phyloP scores from a whole-genome alignment of 1,140 invertebrate species.

The Chionoecetes opilio region DNA sequence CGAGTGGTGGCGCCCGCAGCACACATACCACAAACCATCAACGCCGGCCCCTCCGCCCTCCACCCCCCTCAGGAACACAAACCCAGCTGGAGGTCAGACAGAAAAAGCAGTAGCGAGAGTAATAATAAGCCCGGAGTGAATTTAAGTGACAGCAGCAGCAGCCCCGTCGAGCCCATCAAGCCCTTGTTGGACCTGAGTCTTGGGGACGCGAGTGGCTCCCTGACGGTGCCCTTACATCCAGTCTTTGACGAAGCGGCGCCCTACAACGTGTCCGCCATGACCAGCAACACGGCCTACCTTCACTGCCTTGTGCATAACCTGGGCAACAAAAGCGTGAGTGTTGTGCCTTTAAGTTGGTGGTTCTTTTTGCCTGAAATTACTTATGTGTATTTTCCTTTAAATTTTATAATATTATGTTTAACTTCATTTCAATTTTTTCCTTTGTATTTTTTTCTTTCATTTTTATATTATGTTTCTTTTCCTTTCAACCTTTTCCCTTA shows the following conservation, averaged over 20 bases:
- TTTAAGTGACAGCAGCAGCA: conserved; percentile 36
- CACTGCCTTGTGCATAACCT: conserved; percentile 58
- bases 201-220: neutral
- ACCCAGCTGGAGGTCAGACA: neutral
- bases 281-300: conserved; percentile 40
- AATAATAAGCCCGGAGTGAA: neutral
- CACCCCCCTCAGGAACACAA: conserved; percentile 5
- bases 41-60: neutral
- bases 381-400: too few relatives aligned
- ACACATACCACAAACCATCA: neutral
- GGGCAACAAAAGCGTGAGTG: conserved; percentile 58
- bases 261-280: conserved; percentile 46
- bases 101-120: neutral
- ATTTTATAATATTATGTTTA: too few relatives aligned
- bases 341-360: too few relatives aligned
- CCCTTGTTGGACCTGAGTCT: conserved; percentile 43
- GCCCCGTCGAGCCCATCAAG: conserved; percentile 44
- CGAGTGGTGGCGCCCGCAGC: neutral
- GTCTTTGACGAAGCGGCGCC: conserved; percentile 62
- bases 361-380: neutral
- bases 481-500: too few relatives aligned
- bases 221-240: neutral
- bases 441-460: too few relatives aligned
- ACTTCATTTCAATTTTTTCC: too few relatives aligned
- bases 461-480: too few relatives aligned